A percentile compares a stretch with the other conserved stretches of the same genome.
phyloP scores from a whole-genome alignment of 2,888 invertebrate genomes.

The Hydroisotoma schaefferi region DNA sequence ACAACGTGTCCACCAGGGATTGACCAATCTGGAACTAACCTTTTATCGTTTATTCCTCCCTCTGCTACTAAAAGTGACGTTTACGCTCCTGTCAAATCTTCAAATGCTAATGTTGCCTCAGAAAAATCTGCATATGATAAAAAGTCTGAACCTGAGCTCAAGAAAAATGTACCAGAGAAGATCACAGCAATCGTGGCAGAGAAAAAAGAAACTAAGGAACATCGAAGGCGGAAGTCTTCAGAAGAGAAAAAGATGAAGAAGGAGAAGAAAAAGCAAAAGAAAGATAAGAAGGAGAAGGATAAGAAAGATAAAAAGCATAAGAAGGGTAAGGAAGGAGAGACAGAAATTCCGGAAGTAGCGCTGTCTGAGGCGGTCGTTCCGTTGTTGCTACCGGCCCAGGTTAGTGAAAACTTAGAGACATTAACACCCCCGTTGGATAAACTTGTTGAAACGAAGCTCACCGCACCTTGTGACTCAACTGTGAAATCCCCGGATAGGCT shows the following conservation, averaged over 20 bases:
- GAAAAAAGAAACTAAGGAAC: conserved; percentile 18
- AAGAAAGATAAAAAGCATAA: conserved; percentile 50
- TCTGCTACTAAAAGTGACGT: too few species aligned
- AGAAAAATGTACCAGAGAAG: conserved; percentile 51
- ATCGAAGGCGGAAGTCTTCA: conserved; percentile 20
- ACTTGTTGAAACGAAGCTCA: conserved; percentile 15
- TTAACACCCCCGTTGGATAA: not conserved
- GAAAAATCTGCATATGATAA: too few species aligned
- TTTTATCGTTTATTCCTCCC: too few species aligned
- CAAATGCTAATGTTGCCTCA: too few species aligned
- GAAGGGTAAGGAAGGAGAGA: conserved; percentile 50
- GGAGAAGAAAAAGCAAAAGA: conserved; percentile 53
- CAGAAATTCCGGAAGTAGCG: conserved; percentile 21
- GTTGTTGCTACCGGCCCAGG: not conserved
- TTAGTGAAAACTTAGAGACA: not conserved
- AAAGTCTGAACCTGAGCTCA: conserved; percentile 37
- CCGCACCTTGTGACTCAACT: conserved; percentile 43
- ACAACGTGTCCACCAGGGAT: conserved; percentile 40
- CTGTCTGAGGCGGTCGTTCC: not conserved
- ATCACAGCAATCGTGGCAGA: conserved; percentile 5
- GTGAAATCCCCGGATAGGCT: conserved; percentile 40
- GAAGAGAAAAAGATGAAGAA: conserved; percentile 43
- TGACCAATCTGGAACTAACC: too few species aligned
- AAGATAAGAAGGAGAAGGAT: conserved; percentile 52
- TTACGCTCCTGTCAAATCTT: too few species aligned